Conservation (phyloP, 1,140 invertebrate species). For the Rhynchophorus ferrugineus region DNA sequence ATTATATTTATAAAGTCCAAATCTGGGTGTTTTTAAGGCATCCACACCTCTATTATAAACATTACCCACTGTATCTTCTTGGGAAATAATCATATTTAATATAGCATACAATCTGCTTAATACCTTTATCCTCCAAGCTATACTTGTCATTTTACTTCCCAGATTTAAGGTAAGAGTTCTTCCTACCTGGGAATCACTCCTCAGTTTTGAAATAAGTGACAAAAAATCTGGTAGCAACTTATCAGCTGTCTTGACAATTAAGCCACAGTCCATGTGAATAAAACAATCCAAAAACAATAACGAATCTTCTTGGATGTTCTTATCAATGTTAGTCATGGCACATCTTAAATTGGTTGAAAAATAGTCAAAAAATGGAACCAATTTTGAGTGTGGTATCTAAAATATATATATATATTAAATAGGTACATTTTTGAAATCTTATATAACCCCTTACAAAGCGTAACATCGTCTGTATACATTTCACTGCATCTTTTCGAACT, state of each 20-base stretch:
- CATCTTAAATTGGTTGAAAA: slow-evolving; percentile 71
- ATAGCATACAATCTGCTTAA: slow-evolving; percentile 56
- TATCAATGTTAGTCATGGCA: slow-evolving; percentile 80
- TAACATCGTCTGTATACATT: slow-evolving; percentile 58
- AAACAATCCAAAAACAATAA: slow-evolving; percentile 67
- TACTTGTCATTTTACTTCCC: slow-evolving; percentile 57
- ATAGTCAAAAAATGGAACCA: slow-evolving; percentile 62
- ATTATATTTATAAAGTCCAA: neutral
- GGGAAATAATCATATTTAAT: slow-evolving; percentile 41
- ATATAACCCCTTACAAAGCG: slow-evolving; percentile 40
- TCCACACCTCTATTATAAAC: neutral
- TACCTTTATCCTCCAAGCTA: slow-evolving; percentile 69
- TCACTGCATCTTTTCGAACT: slow-evolving; percentile 59
- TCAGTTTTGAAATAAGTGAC: slow-evolving; percentile 67
- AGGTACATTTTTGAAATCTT: neutral
- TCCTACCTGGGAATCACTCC: slow-evolving; percentile 52
- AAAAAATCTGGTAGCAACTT: slow-evolving; percentile 70
- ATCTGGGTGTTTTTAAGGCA: neutral
- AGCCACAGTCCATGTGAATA: slow-evolving; percentile 49
- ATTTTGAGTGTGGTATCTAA: slow-evolving; percentile 40
- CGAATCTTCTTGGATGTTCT: slow-evolving; percentile 72
- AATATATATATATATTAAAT: slow-evolving; percentile 4
- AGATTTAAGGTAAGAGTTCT: slow-evolving; percentile 57
- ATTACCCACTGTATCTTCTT: neutral
- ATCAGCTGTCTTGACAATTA: slow-evolving; percentile 55